Evolutionary conservation across 2,797 vertebrate species (phyloP), one percentile per base, ranked within the genome.

Genomic region (Arremon aurantiirostris): DNA sequence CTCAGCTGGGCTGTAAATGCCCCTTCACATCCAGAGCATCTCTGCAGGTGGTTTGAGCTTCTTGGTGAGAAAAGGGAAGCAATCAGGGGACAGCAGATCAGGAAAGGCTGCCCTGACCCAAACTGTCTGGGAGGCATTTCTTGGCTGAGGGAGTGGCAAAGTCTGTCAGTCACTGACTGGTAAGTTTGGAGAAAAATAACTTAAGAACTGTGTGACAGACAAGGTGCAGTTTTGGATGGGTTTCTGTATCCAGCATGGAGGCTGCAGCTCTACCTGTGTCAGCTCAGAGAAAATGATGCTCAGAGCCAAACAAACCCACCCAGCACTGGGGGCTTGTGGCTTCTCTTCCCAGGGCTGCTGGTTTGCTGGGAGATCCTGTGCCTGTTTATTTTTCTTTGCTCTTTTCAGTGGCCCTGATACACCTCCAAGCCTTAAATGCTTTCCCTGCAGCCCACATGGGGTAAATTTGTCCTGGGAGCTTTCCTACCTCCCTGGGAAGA

Each of bases 331-430:
- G 24, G 12, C 13, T 75, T 71, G 14, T 0, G 2, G 32, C 8
- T 88, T 42, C 47, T 63, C 59, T 73, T 83, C 61, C 55, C 79
- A 64, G 42, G 44, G 34, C 79, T 92, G 35, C 21, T 2, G 18
- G 37, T 83, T 89, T 84, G 56, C 69, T 9, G 23, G 19, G 61
- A 91, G n/a, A 81, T 94, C 89, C 90, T 61, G 53, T 53, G 42
- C 82, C 35, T 92, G 42, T 93, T 97, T 96, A 39, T 94, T 97
- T 96, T 91, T 44, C 57, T 92, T 95, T 56, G 10, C 15, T 92
- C 32, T 34, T 89, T 91, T 69, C 95, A 88, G 82, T 93, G 94
- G 89, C 96, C 95, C 94, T 70, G 61, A 92, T 92, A 83, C 72
- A 93, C 79, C 79, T 90, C 59, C 41, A 82, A 72, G 69, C 13